A percentile compares a stretch with the other conserved stretches of the same genome.
phyloP scores from a whole-genome alignment of 2,888 invertebrate genomes.

The Drosophila macrothrix region DNA sequence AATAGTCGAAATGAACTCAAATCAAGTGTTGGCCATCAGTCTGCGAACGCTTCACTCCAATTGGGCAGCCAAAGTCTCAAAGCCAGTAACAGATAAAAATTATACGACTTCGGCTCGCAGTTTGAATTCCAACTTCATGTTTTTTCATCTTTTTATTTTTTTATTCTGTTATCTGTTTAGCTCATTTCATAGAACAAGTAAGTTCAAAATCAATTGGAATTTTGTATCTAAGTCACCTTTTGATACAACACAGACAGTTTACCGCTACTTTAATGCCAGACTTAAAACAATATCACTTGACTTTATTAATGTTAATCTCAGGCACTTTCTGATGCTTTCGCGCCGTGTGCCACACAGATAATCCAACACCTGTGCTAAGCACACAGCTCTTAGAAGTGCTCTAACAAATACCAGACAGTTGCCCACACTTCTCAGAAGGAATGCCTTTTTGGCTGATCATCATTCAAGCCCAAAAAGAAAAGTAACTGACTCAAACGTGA shows the following conservation, averaged over 20 bases:
- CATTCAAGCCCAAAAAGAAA: slow-evolving; percentile 28
- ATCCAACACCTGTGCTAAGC: slow-evolving; percentile 14
- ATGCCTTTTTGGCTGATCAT: slow-evolving; percentile 27
- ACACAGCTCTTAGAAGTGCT: slow-evolving; percentile 12
- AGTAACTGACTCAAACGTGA: slow-evolving; percentile 53
- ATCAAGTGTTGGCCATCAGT: background rate
- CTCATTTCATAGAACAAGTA: too few species aligned
- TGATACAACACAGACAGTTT: too few species aligned
- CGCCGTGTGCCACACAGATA: slow-evolving; percentile 18
- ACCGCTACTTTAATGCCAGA: too few species aligned
- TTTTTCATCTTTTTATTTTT: background rate
- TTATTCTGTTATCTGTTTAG: too few species aligned
- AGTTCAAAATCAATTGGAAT: too few species aligned
- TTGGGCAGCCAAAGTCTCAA: background rate
- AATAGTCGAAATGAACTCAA: background rate
- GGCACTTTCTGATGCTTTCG: background rate
- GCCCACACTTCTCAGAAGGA: slow-evolving; percentile 21
- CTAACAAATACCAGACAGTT: slow-evolving; percentile 24
- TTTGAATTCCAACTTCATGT: background rate
- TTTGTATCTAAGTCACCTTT: too few species aligned
- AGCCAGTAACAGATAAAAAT: too few species aligned
- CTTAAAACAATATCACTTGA: too few species aligned
- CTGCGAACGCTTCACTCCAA: background rate
- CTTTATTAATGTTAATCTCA: background rate
- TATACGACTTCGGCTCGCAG: background rate